These are phyloP conservation scores for Zygothrica quintamaculata DNA, from an alignment of 2,888 invertebrate species.

Conservation along the genomic window DNA sequence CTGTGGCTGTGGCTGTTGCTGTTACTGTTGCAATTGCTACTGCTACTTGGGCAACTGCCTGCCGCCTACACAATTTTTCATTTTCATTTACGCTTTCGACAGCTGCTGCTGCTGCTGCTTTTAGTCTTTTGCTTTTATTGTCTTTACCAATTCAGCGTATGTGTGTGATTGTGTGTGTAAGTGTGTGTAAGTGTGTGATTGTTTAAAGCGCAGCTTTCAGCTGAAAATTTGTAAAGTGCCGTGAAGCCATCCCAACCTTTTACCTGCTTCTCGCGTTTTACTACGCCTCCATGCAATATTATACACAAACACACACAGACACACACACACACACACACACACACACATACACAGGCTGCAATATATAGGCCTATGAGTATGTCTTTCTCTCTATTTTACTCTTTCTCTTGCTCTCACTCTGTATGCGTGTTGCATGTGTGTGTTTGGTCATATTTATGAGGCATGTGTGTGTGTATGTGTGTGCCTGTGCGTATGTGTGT, in stretches of 20 bases:
- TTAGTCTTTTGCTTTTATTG: slow-evolving; percentile 53
- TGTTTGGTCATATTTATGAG: slow-evolving; percentile 66
- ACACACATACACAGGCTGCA: slow-evolving; percentile 19
- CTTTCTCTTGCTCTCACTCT: too few relatives aligned
- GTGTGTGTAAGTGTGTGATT: slow-evolving; percentile 56
- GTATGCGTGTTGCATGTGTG: slow-evolving; percentile 15
- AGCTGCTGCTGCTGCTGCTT: slow-evolving; percentile 56
- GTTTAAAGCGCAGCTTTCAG: slow-evolving; percentile 74
- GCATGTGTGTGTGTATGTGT: slow-evolving; percentile 57
- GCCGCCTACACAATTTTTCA: slow-evolving; percentile 56
- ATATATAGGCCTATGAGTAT: slow-evolving; percentile 39
- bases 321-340: slow-evolving; percentile 5
- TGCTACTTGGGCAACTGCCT: slow-evolving; percentile 21
- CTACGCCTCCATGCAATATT: slow-evolving; percentile 50
- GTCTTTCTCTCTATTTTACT: slow-evolving; percentile 5
- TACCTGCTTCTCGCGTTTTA: slow-evolving; percentile 67
- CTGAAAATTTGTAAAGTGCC: slow-evolving; percentile 72
- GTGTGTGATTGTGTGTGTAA: slow-evolving; percentile 6
- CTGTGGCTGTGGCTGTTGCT: slow-evolving; percentile 28
- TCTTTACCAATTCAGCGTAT: slow-evolving; percentile 23
- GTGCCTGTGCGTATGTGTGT: slow-evolving; percentile 26
- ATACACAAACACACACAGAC: too few relatives aligned
- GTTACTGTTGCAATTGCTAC: slow-evolving; percentile 24
- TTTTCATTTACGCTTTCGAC: slow-evolving; percentile 71
- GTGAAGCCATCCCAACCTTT: slow-evolving; percentile 43